phyloP scores from a whole-genome alignment of 2,113 vertebrate species.

The Phocoena sinus region DNA sequence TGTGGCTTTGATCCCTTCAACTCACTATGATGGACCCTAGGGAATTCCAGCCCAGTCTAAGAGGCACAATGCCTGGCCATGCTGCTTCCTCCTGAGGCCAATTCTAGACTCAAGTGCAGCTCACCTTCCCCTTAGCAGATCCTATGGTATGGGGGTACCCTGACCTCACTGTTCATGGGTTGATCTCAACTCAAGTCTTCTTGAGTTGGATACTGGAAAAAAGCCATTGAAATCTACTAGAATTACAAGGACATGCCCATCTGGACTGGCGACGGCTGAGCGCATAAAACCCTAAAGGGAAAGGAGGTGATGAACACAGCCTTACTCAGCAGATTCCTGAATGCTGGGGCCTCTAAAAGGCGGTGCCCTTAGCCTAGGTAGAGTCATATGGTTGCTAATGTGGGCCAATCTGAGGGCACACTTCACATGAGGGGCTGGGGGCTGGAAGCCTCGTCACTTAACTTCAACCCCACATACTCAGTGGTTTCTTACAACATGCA shows the following conservation, averaged over 20 bases:
- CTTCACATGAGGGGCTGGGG: background rate
- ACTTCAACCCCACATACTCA: background rate
- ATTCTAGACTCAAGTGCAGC: background rate
- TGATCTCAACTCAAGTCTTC: background rate
- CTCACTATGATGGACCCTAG: background rate
- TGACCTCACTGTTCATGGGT: background rate
- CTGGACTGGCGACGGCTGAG: background rate
- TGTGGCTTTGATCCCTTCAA: background rate
- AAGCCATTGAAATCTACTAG: background rate
- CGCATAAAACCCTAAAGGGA: background rate
- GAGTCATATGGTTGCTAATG: background rate
- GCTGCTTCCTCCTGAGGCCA: background rate
- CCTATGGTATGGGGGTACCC: background rate
- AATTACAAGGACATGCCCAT: background rate
- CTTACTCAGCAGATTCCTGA: background rate
- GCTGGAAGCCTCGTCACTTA: background rate
- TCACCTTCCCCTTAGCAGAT: background rate
- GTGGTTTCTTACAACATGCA: background rate
- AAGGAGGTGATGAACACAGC: background rate
- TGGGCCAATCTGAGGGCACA: background rate
- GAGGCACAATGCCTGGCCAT: background rate
- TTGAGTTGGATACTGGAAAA: background rate
- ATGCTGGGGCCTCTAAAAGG: background rate
- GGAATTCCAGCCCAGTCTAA: background rate
- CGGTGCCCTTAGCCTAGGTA: background rate